Percentiles rank a stretch among this genome's conserved stretches.
Conservation (phyloP, 2,888 invertebrate genomes). For the Agrotis segetum region DNA sequence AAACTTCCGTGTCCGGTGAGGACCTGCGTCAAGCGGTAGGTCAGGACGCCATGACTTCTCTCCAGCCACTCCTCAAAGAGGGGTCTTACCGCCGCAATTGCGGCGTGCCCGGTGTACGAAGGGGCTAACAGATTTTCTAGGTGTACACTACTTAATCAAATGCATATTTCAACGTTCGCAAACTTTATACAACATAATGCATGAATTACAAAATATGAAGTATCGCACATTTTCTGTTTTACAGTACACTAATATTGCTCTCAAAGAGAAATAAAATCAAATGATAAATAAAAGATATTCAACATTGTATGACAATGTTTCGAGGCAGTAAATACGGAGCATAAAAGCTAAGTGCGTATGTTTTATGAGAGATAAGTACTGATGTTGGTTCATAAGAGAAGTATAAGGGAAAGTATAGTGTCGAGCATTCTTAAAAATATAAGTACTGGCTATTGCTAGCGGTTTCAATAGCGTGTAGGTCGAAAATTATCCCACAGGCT, state of each 20-base stretch:
- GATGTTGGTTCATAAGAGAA: constrained; percentile 49
- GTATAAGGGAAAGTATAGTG: constrained; percentile 36
- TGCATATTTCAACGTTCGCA: no score
- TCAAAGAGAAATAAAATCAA: constrained; percentile 48
- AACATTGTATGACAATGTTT: constrained; percentile 71
- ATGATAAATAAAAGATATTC: constrained; percentile 58
- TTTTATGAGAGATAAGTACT: constrained; percentile 70
- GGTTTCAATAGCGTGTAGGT: no score
- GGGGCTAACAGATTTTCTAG: no score
- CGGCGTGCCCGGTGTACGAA: no score
- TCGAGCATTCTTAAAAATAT: neutral
- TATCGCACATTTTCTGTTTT: constrained; percentile 1
- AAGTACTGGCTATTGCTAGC: no score
- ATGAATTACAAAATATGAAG: constrained; percentile 4
- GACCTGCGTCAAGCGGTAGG: no score
- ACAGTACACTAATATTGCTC: constrained; percentile 15
- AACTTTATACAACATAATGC: neutral
- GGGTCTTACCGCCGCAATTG: no score
- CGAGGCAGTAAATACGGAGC: constrained; percentile 66
- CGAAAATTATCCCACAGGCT: no score
- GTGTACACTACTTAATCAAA: no score
- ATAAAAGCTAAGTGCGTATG: constrained; percentile 76
- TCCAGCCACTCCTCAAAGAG: no score
- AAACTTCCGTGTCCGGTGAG: no score
- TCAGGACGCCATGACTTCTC: no score